Base-by-base conservation (phyloP, 2,113 vertebrate genomes). In the Tautogolabrus adspersus region DNA sequence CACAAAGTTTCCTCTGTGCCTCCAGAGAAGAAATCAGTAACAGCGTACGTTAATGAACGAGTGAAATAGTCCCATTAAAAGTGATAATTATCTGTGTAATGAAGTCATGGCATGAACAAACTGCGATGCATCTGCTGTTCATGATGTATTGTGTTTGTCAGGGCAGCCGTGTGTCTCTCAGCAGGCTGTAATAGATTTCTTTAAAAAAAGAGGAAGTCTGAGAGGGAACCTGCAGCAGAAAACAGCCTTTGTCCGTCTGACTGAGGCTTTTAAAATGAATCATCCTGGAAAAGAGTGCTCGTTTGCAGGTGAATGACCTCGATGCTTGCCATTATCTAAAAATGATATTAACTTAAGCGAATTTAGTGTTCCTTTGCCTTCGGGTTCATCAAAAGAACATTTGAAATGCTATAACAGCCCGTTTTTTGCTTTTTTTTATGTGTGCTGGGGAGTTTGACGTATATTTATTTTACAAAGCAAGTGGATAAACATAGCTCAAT, bases 61-160 rank as follows among this genome's bases (percentile, higher is more conserved):
- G 47, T 42, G 76, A 22, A 49, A 66, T 46, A 60, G 55, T 59
- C 44, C 61, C 61, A 66, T 66, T 72, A 79, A 66, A 54, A 0
- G 18, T 42, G 54, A 72, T 79, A 59, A 79, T 79, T 79, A 72
- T 60, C 76, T 65, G 46, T 42, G 52, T 51, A 78, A 78, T 65
- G 21, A 52, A 72, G 60, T 65, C 67, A 40, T 76, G 22, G 66
- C 46, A 40, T 7, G 26, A 63, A 18, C 22, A 26, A 37, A 63
- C 40, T 57, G 64, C 56, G 42, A 51, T 68, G 64, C 22, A 61
- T 68, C 47, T 68, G 44, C 10, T 59, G 49, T 46, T 57, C 51
- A n/a, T n/a, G 21, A 72, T 71, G 51, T 19, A 57, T 38, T 16
- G 19, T 37, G 26, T 51, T 37, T 66, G 54, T 47, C 55, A 26